These are phyloP conservation scores for Ceyx margarethae DNA, from an alignment of 2,113 vertebrate genomes.

Conservation along the genomic window DNA sequence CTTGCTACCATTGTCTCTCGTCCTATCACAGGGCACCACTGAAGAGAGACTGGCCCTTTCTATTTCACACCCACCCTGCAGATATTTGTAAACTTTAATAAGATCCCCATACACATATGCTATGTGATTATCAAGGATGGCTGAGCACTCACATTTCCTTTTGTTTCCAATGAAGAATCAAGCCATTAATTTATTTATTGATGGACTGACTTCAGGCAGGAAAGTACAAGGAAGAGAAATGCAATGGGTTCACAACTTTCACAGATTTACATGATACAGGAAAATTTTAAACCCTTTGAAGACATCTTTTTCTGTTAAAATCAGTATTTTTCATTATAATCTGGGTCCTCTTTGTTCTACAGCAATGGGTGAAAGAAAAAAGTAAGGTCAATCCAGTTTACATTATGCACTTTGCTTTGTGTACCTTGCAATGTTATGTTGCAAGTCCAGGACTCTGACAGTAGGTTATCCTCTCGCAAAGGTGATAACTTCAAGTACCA, in stretches of 20 bases:
- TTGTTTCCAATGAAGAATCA: background rate
- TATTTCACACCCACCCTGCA: too few species aligned
- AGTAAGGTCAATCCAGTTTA: background rate
- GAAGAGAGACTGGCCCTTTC: too few species aligned
- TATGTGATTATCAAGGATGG: background rate
- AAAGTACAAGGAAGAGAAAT: background rate
- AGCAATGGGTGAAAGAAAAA: background rate
- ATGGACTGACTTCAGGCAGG: background rate
- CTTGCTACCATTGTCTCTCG: too few species aligned
- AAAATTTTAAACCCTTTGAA: background rate
- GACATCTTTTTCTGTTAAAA: background rate
- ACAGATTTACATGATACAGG: background rate
- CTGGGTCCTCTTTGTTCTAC: background rate
- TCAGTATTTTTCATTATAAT: background rate
- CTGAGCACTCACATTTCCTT: background rate
- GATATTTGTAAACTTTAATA: too few species aligned
- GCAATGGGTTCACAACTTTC: background rate
- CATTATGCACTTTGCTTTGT: background rate
- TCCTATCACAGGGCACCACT: too few species aligned
- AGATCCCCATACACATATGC: too few species aligned
- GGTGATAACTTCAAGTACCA: background rate
- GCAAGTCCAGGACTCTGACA: accelerated
- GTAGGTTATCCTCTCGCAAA: background rate
- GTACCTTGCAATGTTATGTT: background rate
- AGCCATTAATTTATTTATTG: background rate